Evolutionary conservation across 2,113 vertebrate genomes (phyloP).

Genomic region (Nothobranchius furzeri): DNA sequence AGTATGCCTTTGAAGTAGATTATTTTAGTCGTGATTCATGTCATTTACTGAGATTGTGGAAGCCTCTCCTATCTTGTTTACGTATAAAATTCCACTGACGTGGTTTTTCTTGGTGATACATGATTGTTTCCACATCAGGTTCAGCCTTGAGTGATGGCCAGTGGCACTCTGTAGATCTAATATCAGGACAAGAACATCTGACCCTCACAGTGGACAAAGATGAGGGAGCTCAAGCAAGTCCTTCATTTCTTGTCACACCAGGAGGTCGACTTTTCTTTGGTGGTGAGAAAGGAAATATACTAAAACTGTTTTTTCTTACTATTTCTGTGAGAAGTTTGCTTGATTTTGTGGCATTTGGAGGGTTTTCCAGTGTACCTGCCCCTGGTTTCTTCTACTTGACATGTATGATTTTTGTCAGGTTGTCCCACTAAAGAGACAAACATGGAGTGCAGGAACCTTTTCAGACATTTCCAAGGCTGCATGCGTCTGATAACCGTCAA

Average conservation of each 20-base stretch:
- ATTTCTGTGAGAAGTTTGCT: no score
- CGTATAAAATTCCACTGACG: no score
- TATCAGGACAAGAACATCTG: conserved; percentile 79
- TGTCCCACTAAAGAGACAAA: conserved; percentile 78
- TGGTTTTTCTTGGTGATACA: no score
- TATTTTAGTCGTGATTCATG: no score
- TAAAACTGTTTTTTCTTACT: no score
- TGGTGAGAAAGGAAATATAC: conserved; percentile 71
- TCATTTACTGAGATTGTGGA: no score
- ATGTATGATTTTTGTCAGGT: conserved; percentile 72
- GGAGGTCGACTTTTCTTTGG: conserved; percentile 83
- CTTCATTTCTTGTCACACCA: conserved; percentile 72
- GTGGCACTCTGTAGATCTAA: conserved; percentile 88
- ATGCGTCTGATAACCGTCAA: conserved; percentile 84
- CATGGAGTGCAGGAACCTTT: conserved; percentile 79
- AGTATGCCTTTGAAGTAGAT: no score
- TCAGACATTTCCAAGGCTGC: conserved; percentile 87
- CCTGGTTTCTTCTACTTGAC: not conserved
- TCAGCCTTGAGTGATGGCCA: conserved; percentile 85
- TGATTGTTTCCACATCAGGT: conserved; percentile 67
- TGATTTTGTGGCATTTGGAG: no score
- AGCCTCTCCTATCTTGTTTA: no score
- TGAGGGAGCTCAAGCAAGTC: conserved; percentile 59
- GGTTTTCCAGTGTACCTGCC: no score
- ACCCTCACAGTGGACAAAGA: conserved; percentile 81